phyloP scores from a whole-genome alignment of 1,140 invertebrate genomes.

The Berghia stephanieae region DNA sequence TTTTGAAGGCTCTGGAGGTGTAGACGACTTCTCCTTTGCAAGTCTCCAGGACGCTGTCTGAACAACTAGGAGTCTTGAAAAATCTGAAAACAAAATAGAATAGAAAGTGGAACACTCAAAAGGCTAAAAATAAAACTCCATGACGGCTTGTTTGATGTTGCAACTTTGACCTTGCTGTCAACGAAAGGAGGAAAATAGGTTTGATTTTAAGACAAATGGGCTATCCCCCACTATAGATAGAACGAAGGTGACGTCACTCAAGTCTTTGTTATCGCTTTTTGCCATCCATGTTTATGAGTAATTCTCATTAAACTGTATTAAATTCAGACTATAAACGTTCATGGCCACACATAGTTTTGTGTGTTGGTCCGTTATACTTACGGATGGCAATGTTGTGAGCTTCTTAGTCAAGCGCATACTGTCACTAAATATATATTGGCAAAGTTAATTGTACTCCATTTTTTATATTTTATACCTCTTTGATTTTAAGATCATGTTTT shows the following conservation, averaged over 20 bases:
- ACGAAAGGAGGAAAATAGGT: neutral
- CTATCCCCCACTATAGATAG: neutral
- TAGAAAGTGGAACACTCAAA: neutral
- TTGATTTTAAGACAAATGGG: neutral
- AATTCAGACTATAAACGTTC: too few relatives aligned
- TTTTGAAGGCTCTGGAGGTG: constrained; percentile 29
- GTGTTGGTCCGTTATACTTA: too few relatives aligned
- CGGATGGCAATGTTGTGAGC: too few relatives aligned
- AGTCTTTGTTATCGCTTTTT: too few relatives aligned
- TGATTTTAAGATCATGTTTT: too few relatives aligned
- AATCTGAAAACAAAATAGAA: constrained; percentile 7
- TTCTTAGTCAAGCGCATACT: too few relatives aligned
- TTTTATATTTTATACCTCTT: too few relatives aligned
- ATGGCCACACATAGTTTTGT: too few relatives aligned
- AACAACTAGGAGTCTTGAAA: constrained; percentile 27
- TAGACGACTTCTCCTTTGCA: constrained; percentile 39
- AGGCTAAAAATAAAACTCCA: neutral
- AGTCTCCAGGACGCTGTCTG: constrained; percentile 26
- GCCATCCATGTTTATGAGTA: too few relatives aligned
- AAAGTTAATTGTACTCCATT: too few relatives aligned
- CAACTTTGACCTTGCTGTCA: neutral
- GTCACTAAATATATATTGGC: too few relatives aligned
- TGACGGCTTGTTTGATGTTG: neutral
- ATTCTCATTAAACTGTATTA: too few relatives aligned
- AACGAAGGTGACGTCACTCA: neutral